Base-by-base conservation (phyloP, 2,888 invertebrate species). In the Athripsodes cinereus region DNA sequence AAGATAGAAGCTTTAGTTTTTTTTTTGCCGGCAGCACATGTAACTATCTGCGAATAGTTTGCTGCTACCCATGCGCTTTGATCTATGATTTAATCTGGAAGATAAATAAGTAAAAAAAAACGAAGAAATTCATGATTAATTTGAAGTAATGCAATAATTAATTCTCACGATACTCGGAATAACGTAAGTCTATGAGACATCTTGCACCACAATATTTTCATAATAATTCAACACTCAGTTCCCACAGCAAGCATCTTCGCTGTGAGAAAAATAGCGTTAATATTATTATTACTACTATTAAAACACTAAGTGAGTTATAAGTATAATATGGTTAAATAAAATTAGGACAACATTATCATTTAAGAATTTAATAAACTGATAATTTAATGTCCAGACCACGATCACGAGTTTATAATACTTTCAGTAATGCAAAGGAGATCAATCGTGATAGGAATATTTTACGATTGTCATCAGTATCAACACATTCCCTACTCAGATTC, bases 391-490 rank as follows among this genome's bases (percentile, higher is more conserved):
- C 40, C 40, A 13, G 16, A 40, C n/a, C 40, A 40, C 13, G 40
- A 40, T 26, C 26, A 26, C 26, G 26, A 26, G 26, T 10, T 26
- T 10, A 26, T 26, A 26, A 26, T 26, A 40, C 13, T n/a, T 40
- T 40, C 40, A 40, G 16, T n/a, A n/a, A 40, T 40, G 3, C 10
- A 52, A 57, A 31, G 19, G 31, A 35, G 57, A 48, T 46, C 53
- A 44, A 22, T 53, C 57, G 57, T 57, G 57, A 35, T 47, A 13
- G 44, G 31, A 47, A 57, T 57, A 57, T 57, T 57, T 31, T 13
- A 40, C 13, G 13, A 16, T 40, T 40, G n/a, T n/a, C n/a, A n/a
- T n/a, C n/a, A n/a, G n/a, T n/a, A n/a, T n/a, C n/a, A n/a, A n/a
- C 5, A 40, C 13, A 13, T 40, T 13, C 8, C 40, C 40, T n/a